Percentiles rank a stretch among this genome's conserved stretches.
phyloP scores from a whole-genome alignment of 2,888 invertebrate species.

The Aspidapion aeneum region DNA sequence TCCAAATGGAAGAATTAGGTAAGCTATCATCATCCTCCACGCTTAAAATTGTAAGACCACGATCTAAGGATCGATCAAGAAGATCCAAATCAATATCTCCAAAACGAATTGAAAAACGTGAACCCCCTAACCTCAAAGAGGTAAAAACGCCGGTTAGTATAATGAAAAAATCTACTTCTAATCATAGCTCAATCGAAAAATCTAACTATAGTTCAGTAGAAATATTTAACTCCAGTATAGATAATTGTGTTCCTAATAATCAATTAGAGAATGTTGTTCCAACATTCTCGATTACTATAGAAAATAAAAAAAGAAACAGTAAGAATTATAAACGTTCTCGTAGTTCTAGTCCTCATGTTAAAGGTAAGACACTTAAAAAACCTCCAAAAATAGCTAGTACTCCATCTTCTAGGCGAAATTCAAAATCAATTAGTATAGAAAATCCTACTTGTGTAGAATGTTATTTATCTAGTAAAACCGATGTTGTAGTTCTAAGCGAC shows the following conservation, averaged over 20 bases:
- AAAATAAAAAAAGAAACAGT: background rate
- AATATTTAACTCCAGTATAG: background rate
- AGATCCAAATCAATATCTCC: background rate
- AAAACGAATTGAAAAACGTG: background rate
- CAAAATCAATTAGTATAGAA: conserved; percentile 61
- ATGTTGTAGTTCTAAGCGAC: conserved; percentile 21
- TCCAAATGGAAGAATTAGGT: conserved; percentile 86
- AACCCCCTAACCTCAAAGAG: background rate
- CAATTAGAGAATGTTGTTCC: background rate
- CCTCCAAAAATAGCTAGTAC: background rate
- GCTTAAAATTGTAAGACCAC: conserved; percentile 1
- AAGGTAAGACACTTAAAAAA: background rate
- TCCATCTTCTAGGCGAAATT: conserved; percentile 43
- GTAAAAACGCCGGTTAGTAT: background rate
- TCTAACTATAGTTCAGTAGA: background rate
- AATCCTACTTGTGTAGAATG: conserved; percentile 72
- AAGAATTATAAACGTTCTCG: background rate
- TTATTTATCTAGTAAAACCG: conserved; percentile 60
- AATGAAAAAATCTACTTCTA: conserved; percentile 1
- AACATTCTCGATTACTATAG: conserved; percentile 35
- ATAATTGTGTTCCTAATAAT: background rate
- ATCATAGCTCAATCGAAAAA: background rate
- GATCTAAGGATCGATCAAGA: background rate
- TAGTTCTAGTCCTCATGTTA: background rate
- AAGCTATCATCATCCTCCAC: conserved; percentile 54